Percentiles rank a stretch among this genome's conserved stretches.
Evolutionary conservation across 2,888 invertebrate genomes (phyloP).

Genomic region (Agrotis puta): DNA sequence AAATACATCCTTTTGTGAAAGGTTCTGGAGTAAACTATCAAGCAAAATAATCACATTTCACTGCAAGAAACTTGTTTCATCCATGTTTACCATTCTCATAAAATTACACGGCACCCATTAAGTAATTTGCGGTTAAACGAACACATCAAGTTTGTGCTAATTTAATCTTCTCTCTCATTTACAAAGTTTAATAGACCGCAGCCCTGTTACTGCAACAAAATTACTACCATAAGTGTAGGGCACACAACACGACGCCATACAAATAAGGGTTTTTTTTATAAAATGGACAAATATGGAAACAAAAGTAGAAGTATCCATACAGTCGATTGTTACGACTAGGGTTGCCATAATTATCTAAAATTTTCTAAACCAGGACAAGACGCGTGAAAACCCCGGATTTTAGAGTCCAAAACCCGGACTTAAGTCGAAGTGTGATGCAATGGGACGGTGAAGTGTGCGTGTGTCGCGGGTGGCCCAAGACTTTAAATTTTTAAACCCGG

Average conservation of each 20-base stretch:
- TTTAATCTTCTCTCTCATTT: constrained; percentile 22
- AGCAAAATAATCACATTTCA: not conserved
- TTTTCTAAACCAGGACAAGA: no score
- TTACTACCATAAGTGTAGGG: constrained; percentile 4
- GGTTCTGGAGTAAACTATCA: not conserved
- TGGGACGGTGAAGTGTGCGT: no score
- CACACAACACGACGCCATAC: not conserved
- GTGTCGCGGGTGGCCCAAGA: no score
- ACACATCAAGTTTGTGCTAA: constrained; percentile 20
- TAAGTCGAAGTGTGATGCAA: no score
- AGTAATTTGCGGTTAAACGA: constrained; percentile 46
- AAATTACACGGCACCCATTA: constrained; percentile 31
- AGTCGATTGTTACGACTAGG: no score
- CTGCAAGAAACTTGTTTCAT: not conserved
- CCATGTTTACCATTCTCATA: not conserved
- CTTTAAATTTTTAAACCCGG: no score
- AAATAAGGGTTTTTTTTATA: constrained; percentile 14
- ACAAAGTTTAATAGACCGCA: constrained; percentile 8
- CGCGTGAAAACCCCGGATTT: no score
- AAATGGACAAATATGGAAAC: constrained; percentile 33
- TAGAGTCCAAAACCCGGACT: no score
- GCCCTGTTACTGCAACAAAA: constrained; percentile 17
- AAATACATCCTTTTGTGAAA: not conserved
- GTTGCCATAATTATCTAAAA: no score
- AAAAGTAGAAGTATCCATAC: constrained; percentile 20